Percentiles rank a stretch among this genome's conserved stretches.
Evolutionary conservation across 2,113 vertebrate genomes (phyloP).

Genomic region (Neolamprologus brichardi): DNA sequence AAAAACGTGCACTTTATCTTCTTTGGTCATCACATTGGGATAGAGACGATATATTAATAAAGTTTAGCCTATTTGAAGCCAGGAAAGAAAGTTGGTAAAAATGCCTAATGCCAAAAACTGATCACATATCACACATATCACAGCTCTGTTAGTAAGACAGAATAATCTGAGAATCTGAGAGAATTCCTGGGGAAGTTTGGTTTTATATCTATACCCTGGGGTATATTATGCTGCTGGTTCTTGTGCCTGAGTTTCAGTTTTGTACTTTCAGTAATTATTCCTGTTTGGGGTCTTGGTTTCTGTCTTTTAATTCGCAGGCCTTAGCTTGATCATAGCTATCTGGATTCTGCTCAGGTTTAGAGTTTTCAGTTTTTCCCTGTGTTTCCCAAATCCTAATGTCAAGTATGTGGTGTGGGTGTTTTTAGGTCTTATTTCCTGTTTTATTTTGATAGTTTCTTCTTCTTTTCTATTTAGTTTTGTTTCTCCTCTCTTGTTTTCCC

Average conservation of each 20-base stretch:
- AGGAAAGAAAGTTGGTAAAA: neutral
- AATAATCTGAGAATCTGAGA: neutral
- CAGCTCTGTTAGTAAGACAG: neutral
- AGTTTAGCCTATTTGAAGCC: neutral
- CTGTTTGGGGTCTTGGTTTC: neutral
- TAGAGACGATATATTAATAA: neutral
- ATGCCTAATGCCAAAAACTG: neutral
- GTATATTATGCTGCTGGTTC: neutral
- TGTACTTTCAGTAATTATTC: neutral
- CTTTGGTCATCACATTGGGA: neutral
- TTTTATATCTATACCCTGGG: neutral
- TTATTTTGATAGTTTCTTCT: neutral
- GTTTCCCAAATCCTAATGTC: neutral
- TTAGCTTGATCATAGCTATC: neutral
- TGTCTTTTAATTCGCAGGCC: neutral
- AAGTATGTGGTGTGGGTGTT: neutral
- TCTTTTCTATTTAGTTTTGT: neutral
- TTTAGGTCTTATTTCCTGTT: neutral
- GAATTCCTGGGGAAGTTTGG: neutral
- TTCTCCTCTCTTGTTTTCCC: neutral
- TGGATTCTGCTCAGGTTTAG: neutral
- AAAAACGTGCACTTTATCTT: accelerated
- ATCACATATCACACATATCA: neutral
- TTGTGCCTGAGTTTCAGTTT: neutral
- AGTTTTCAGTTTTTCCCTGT: neutral